Evolutionary conservation across 2,888 invertebrate genomes (phyloP), one percentile per base, ranked within the genome.

Genomic region (Brachyptera putata): DNA sequence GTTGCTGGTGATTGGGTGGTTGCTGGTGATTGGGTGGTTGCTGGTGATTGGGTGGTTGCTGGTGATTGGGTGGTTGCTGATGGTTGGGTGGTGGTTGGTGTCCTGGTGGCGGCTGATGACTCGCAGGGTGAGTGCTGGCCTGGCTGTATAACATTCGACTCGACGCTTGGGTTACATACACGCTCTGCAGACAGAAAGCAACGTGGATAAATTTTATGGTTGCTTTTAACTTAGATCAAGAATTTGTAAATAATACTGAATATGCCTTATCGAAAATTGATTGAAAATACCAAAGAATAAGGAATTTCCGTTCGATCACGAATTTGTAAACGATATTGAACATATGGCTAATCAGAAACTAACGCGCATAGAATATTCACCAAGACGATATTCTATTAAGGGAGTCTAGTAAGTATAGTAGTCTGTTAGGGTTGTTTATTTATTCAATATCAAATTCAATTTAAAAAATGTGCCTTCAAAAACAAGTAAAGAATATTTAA

Each of bases 71-170:
- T n/a, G 60, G 60, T 37, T 57, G 61, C 21, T 59, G 59, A n/a
- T n/a, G n/a, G n/a, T n/a, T n/a, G 2, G 55, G 30, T 1, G 61
- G 43, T 16, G 57, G 58, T 5, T 57, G 48, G 14, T 53, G 61
- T 3, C 60, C 57, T 3, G 61, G 63, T 7, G 61, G 61, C 13
- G 26, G 50, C 14, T 26, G 50, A 14, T 53, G 34, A 3, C 18
- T 4, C n/a, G 46, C 24, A 5, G 3, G 46, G 21, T 53, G 53
- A 7, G 36, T 18, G 18, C 60, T 63, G 11, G 66, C 64, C 25
- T 65, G 66, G 30, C 62, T 65, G 56, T 65, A 66, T 18, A 65
- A 58, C 14, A 65, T 37, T 3, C 66, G 61, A 16, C 63, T 61
- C 9, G 56, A 53, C 2, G 64, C 61, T 55, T 66, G 66, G 18